Evolutionary conservation across 2,888 invertebrate species (phyloP).

Genomic region (Eupithecia tripunctaria): DNA sequence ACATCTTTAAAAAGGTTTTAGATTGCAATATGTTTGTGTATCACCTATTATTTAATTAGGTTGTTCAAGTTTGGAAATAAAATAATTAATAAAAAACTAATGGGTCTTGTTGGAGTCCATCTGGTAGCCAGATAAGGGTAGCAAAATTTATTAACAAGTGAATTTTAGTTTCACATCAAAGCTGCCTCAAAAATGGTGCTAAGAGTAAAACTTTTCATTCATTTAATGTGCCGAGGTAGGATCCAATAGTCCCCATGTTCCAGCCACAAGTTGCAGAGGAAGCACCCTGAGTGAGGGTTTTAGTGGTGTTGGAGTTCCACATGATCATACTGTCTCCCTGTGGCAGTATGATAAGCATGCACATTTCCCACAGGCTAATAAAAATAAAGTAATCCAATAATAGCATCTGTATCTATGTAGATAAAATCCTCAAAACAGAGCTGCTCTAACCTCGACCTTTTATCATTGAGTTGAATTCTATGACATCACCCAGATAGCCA

Average conservation of each 20-base stretch:
- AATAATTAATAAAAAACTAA: not conserved
- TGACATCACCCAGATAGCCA: conserved; percentile 42
- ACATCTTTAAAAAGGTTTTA: too few species aligned
- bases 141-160: not conserved
- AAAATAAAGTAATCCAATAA: too few species aligned
- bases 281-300: too few species aligned
- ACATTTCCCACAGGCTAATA: too few species aligned
- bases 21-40: not conserved
- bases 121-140: not conserved
- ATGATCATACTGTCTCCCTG: too few species aligned
- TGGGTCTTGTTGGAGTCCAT: not conserved
- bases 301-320: too few species aligned
- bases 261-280: too few species aligned
- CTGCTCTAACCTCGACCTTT: conserved; percentile 41
- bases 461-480: conserved; percentile 40
- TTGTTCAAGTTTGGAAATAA: not conserved
- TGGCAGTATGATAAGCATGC: too few species aligned
- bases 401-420: not conserved
- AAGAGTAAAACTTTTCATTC: not conserved
- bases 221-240: not conserved
- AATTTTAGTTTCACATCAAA: too few species aligned
- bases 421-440: conserved; percentile 5
- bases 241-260: not conserved
- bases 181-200: too few species aligned
- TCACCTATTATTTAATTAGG: not conserved